These are phyloP conservation scores for Typhlichthys subterraneus DNA, from an alignment of 2,797 vertebrate species.

Conservation along the genomic window DNA sequence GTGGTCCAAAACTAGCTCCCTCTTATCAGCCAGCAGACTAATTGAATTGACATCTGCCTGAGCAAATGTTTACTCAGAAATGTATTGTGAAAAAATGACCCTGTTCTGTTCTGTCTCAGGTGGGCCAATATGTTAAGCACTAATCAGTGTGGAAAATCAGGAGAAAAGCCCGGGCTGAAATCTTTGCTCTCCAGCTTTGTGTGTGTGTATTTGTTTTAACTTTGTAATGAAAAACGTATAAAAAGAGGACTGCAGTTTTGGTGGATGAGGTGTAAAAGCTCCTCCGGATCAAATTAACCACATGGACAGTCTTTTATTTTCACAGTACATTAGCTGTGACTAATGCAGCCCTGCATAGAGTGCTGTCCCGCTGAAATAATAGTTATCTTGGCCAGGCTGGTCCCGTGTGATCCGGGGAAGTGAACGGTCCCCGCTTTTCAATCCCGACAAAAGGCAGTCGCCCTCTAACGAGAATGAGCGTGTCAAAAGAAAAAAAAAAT, in stretches of 20 bases:
- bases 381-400: slow-evolving; percentile 65
- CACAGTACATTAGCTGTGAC: slow-evolving; percentile 68
- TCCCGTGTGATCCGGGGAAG: slow-evolving; percentile 38
- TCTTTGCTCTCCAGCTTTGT: slow-evolving; percentile 30
- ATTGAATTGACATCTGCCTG: slow-evolving; percentile 70
- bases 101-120: slow-evolving; percentile 65
- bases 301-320: slow-evolving; percentile 70
- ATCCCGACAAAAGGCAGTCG: too few relatives aligned
- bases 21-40: slow-evolving; percentile 68
- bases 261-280: slow-evolving; percentile 66
- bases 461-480: slow-evolving; percentile 13
- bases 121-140: slow-evolving; percentile 64
- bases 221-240: slow-evolving; percentile 47
- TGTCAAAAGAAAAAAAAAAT: not conserved
- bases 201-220: slow-evolving; percentile 29
- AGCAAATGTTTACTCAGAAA: slow-evolving; percentile 74
- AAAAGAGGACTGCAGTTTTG: slow-evolving; percentile 49
- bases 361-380: slow-evolving; percentile 67
- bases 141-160: slow-evolving; percentile 73
- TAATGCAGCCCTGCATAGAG: slow-evolving; percentile 64
- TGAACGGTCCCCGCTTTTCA: slow-evolving; percentile 24
- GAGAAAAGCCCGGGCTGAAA: slow-evolving; percentile 59
- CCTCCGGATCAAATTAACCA: slow-evolving; percentile 69
- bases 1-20: slow-evolving; percentile 56
- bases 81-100: slow-evolving; percentile 71